Conservation (phyloP, 2,797 vertebrate species). For the Pantherophis alleghaniensis region DNA sequence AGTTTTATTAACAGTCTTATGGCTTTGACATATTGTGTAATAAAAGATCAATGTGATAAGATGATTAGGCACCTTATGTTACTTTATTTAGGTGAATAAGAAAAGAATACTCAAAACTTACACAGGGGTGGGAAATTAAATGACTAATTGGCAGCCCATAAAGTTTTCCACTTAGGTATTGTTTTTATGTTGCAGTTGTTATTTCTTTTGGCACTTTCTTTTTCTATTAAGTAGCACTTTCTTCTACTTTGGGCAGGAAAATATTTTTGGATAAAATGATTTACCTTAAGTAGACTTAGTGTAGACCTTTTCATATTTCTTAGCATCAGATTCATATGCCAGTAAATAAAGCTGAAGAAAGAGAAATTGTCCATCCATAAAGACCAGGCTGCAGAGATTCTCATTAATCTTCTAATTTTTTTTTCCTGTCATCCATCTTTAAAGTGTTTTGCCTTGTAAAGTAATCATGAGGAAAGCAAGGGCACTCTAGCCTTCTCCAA, state of each 20-base stretch:
- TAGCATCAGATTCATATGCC: conserved; percentile 63
- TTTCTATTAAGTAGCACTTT: neutral
- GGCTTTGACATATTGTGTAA: conserved; percentile 58
- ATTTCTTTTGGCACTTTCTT: neutral
- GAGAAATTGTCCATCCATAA: conserved; percentile 71
- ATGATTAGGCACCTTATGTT: conserved; percentile 53
- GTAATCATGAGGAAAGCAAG: conserved; percentile 61
- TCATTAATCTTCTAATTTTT: conserved; percentile 77
- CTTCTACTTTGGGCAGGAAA: conserved; percentile 57
- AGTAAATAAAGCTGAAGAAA: conserved; percentile 72
- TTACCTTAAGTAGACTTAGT: conserved; percentile 63
- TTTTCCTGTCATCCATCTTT: conserved; percentile 70
- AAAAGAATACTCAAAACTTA: conserved; percentile 49
- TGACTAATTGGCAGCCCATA: conserved; percentile 56
- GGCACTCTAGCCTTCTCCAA: conserved; percentile 61
- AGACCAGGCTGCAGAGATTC: conserved; percentile 71
- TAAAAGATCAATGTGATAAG: conserved; percentile 56
- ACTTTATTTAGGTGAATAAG: conserved; percentile 55
- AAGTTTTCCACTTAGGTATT: conserved; percentile 49
- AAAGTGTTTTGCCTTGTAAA: conserved; percentile 72
- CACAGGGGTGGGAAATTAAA: conserved; percentile 51
- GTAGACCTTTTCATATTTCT: conserved; percentile 66
- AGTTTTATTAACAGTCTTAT: conserved; percentile 52
- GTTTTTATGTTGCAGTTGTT: neutral
- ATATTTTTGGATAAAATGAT: conserved; percentile 62